Evolutionary conservation across 2,888 invertebrate species (phyloP), one percentile per base, ranked within the genome.

Genomic region (Coecobrya sp.): DNA sequence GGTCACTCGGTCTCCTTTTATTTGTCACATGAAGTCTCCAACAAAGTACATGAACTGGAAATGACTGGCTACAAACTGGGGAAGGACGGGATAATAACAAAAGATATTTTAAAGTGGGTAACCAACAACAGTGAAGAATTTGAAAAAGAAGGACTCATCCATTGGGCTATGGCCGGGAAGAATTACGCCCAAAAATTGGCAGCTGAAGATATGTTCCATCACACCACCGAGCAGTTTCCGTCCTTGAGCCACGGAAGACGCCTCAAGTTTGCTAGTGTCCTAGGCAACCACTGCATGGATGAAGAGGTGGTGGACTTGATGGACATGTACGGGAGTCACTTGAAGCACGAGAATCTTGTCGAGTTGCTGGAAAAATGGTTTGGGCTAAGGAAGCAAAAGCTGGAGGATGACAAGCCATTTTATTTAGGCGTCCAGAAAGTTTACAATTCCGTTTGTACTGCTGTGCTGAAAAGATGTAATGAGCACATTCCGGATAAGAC

Each of bases 21-120:
- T 84, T 89, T 92, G 4, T 89, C 92, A 0, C 79, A 88, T 27
- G 94, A 94, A 49, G 93, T 89, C 0, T 11, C 81, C 59, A 86
- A 84, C 52, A 65, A 89, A 52, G 86, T 94, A 11, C n/a, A 42
- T 10, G 65, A 27, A 1, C 1, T 25, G 62, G n/a, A 62, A 1
- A n/a, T n/a, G n/a, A n/a, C n/a, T n/a, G 25, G 25, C 8, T 10
- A 79, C 19, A 10, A 16, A 76, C 27, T 27, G 19, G 3, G 22
- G 7, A n/a, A 10, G 8, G 11, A 42, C 19, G 19, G 27, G 16
- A 68, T 93, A 3, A 55, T 45, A 0, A 89, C 90, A 13, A 36
- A 68, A 25, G 90, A 93, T 30, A 92, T 94, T n/a, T 76, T 94
- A 0, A 45, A 91, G 13, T 94, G 94, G 94, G 89, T 84, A 0